phyloP scores from a whole-genome alignment of 2,797 vertebrate species.

The Cynodonichthys magdalenae region DNA sequence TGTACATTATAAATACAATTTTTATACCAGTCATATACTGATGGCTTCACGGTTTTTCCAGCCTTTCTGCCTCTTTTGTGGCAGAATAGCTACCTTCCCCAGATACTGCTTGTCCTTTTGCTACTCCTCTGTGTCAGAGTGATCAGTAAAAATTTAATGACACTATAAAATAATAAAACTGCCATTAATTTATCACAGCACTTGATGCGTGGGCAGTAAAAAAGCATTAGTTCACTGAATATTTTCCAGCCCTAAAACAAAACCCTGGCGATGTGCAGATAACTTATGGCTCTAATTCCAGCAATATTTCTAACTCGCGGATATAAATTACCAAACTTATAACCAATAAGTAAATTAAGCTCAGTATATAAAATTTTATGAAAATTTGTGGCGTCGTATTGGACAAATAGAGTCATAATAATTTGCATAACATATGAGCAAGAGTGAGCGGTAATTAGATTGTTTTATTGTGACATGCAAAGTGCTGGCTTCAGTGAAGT shows the following conservation, averaged over 20 bases:
- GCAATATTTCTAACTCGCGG: conserved; percentile 89
- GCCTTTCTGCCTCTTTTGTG: conserved; percentile 36
- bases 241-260: conserved; percentile 92
- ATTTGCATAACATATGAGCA: conserved; percentile 62
- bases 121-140: conserved; percentile 94
- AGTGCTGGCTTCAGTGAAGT: conserved; percentile 20
- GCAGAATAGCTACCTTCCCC: conserved; percentile 82
- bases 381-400: conserved; percentile 90
- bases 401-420: conserved; percentile 74
- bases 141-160: conserved; percentile 99
- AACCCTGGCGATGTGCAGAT: conserved; percentile 88
- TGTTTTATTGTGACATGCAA: conserved; percentile 35
- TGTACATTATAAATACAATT: conserved; percentile 38
- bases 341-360: conserved; percentile 99
- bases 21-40: conserved; percentile 42
- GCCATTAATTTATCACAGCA: conserved; percentile 98
- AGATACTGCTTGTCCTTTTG: conserved; percentile 90
- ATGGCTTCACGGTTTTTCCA: conserved; percentile 22
- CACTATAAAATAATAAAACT: conserved; percentile 99
- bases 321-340: conserved; percentile 93
- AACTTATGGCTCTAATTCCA: conserved; percentile 93
- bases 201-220: conserved; percentile 94
- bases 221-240: conserved; percentile 95
- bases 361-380: conserved; percentile 98
- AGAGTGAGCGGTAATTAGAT: conserved; percentile 32